Evolutionary conservation across 1,140 invertebrate species (phyloP).

Genomic region (Episyrphus balteatus): DNA sequence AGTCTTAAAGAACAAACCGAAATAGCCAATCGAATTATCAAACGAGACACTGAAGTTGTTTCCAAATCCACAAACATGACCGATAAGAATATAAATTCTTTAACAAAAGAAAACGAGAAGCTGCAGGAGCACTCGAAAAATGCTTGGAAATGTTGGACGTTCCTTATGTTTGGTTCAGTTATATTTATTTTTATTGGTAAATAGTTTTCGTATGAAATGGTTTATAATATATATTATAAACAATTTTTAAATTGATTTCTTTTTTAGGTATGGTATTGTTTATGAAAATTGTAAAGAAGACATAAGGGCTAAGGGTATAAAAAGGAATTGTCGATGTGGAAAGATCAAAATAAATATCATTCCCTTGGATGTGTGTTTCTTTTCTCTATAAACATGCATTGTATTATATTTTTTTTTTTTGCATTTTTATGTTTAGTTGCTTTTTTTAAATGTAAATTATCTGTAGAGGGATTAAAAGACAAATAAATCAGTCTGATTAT

Average conservation of each 20-base stretch:
- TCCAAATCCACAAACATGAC: conserved; percentile 66
- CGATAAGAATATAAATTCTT: conserved; percentile 61
- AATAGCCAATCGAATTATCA: conserved; percentile 75
- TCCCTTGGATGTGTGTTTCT: too few species aligned
- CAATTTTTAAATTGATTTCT: conserved; percentile 4
- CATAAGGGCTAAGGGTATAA: too few species aligned
- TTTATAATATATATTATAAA: background rate
- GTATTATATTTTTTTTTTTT: too few species aligned
- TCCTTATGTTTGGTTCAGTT: conserved; percentile 77
- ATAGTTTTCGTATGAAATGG: conserved; percentile 29
- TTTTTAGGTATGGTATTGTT: conserved; percentile 67
- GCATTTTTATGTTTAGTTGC: too few species aligned
- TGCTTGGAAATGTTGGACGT: conserved; percentile 88
- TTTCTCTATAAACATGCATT: too few species aligned
- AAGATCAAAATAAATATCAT: too few species aligned
- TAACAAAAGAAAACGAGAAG: conserved; percentile 70
- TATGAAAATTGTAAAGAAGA: conserved; percentile 64
- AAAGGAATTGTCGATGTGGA: too few species aligned
- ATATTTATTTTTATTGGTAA: conserved; percentile 77
- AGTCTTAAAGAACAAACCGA: conserved; percentile 82
- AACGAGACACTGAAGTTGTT: conserved; percentile 72
- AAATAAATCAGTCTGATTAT: too few species aligned
- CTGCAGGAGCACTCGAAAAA: conserved; percentile 74
- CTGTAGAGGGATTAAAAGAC: too few species aligned
- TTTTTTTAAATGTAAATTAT: too few species aligned